Conservation (phyloP, 1,140 invertebrate genomes). For the Mizuhopecten yessoensis region DNA sequence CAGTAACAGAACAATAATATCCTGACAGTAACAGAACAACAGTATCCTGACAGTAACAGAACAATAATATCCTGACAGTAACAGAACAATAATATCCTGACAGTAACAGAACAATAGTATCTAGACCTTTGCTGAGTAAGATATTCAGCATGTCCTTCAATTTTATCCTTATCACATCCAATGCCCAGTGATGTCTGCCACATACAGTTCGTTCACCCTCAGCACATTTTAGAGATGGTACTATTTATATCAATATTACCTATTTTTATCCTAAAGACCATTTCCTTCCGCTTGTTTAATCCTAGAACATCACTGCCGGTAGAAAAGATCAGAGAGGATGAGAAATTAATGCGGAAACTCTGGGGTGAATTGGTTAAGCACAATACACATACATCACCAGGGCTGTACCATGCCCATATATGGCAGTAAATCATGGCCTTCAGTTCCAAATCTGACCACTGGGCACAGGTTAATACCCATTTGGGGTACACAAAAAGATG, state of each 20-base stretch:
- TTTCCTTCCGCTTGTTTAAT: background rate
- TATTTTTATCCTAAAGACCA: background rate
- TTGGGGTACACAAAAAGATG: background rate
- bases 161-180: too few relatives aligned
- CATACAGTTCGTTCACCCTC: background rate
- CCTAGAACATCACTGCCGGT: background rate
- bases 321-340: background rate
- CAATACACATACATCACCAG: background rate
- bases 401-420: background rate
- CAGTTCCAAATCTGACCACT: background rate
- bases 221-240: too few relatives aligned
- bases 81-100: too few relatives aligned
- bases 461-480: background rate
- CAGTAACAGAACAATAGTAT: too few relatives aligned
- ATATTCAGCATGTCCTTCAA: too few relatives aligned
- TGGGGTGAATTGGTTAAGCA: background rate
- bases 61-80: too few relatives aligned
- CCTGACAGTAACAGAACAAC: too few relatives aligned
- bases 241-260: background rate
- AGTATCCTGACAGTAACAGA: too few relatives aligned
- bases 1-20: too few relatives aligned
- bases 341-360: constrained; percentile 3
- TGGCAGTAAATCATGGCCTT: background rate
- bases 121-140: too few relatives aligned
- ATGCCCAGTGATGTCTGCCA: too few relatives aligned